A percentile compares a stretch with the other conserved stretches of the same genome.
phyloP scores from a whole-genome alignment of 2,888 invertebrate species.

The Gibbula magus region DNA sequence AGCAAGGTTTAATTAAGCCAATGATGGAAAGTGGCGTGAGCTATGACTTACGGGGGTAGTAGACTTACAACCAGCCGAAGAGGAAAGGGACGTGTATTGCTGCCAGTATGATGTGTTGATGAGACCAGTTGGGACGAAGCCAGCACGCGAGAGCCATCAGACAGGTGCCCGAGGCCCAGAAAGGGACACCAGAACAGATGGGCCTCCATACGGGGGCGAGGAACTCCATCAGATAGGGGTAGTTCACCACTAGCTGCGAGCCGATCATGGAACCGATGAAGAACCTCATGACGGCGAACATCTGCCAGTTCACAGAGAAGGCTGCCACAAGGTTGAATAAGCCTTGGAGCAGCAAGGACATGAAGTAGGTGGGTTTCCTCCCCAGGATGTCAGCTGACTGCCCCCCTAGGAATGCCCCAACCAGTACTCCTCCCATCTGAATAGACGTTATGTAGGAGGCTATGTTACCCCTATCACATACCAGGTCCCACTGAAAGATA shows the following conservation, averaged over 20 bases:
- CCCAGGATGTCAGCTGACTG: constrained; percentile 48
- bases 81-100: constrained; percentile 14
- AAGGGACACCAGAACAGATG: constrained; percentile 5
- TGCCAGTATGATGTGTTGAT: constrained; percentile 24
- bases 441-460: constrained; percentile 50
- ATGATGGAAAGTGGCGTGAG: too few species aligned
- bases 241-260: constrained; percentile 32
- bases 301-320: constrained; percentile 50
- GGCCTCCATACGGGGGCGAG: constrained; percentile 28
- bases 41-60: too few species aligned
- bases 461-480: constrained; percentile 48
- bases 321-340: constrained; percentile 43
- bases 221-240: constrained; percentile 30
- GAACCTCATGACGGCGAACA: constrained; percentile 51
- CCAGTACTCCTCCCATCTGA: constrained; percentile 54
- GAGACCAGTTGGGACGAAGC: constrained; percentile 29
- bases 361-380: constrained; percentile 48
- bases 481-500: constrained; percentile 49
- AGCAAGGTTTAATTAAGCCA: too few species aligned
- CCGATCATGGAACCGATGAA: constrained; percentile 43
- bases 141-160: constrained; percentile 14
- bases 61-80: constrained; percentile 29
- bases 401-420: constrained; percentile 50
- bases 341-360: constrained; percentile 36
- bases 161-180: constrained; percentile 21